Conservation (phyloP, 2,113 vertebrate species). For the Hippopotamus amphibius region DNA sequence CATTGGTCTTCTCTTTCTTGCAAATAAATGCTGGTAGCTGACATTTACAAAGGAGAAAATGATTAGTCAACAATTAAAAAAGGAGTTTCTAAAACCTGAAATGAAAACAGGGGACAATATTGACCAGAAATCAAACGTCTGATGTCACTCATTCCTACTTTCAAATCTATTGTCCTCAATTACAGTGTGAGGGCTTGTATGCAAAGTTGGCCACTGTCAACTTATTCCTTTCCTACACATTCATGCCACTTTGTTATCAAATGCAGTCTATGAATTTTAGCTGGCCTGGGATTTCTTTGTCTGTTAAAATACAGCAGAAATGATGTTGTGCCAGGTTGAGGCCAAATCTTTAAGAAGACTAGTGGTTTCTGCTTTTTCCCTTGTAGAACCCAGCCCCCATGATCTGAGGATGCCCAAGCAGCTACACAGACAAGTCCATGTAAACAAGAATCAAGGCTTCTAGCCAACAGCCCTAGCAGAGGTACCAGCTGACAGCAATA, state of each 20-base stretch:
- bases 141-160: background rate
- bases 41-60: conserved; percentile 2
- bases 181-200: background rate
- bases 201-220: background rate
- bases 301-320: background rate
- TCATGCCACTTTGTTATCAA: background rate
- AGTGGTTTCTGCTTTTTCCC: background rate
- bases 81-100: background rate
- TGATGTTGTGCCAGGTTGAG: background rate
- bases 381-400: background rate
- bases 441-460: background rate
- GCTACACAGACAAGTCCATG: background rate
- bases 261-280: background rate
- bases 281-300: background rate
- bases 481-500: background rate
- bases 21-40: conserved; percentile 4
- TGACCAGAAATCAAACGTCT: background rate
- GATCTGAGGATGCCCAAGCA: background rate
- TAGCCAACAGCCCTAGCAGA: background rate
- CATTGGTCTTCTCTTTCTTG: background rate
- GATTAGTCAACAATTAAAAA: background rate
- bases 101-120: background rate
- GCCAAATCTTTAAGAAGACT: background rate
- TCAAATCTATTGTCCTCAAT: background rate
- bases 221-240: background rate